phyloP scores from a whole-genome alignment of 2,797 vertebrate genomes.

The Monodelphis domestica region DNA sequence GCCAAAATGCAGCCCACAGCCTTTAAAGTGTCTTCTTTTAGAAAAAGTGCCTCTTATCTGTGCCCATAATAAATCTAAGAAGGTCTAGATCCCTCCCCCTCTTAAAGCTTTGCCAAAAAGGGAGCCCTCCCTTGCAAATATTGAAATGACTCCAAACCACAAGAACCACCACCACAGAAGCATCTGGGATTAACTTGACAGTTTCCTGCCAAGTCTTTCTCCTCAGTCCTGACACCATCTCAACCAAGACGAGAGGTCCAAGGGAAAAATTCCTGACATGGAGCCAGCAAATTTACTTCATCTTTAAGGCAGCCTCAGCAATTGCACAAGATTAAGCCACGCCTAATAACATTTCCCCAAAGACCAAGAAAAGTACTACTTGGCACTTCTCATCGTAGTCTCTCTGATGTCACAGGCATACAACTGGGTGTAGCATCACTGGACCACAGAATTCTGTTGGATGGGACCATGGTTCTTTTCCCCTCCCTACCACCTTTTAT shows the following conservation, averaged over 20 bases:
- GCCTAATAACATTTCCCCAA: slow-evolving; percentile 27
- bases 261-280: slow-evolving; percentile 23
- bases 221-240: background rate
- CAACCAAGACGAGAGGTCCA: slow-evolving; percentile 36
- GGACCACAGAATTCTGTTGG: background rate
- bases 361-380: background rate
- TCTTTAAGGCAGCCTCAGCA: slow-evolving; percentile 36
- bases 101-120: slow-evolving; percentile 43
- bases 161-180: slow-evolving; percentile 16
- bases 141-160: slow-evolving; percentile 59
- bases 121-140: background rate
- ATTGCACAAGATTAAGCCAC: slow-evolving; percentile 18
- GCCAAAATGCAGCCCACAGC: slow-evolving; percentile 2
- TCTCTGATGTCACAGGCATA: background rate
- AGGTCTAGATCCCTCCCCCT: slow-evolving; percentile 3
- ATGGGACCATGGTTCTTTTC: background rate
- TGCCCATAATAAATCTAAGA: background rate
- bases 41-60: slow-evolving; percentile 33
- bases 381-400: slow-evolving; percentile 1
- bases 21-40: slow-evolving; percentile 3
- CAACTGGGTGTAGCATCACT: background rate
- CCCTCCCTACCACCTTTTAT: background rate
- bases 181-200: slow-evolving; percentile 15
- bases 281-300: slow-evolving; percentile 47
- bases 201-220: background rate